Evolutionary conservation across 1,140 invertebrate species (phyloP), one percentile per base, ranked within the genome.

Genomic region (Zaprionus inermis): DNA sequence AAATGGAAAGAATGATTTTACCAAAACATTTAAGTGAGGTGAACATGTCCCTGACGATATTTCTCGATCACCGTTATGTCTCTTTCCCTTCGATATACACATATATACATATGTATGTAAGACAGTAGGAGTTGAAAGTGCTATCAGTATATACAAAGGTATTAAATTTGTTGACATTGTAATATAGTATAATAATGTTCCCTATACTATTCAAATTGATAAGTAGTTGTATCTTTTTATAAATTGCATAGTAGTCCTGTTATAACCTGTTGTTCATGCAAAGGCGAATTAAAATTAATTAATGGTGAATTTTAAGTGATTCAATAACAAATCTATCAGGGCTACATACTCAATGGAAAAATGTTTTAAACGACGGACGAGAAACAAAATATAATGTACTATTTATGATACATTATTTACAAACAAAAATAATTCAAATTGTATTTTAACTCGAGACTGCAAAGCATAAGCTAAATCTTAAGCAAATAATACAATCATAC

Each of bases 221-320:
- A 46, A 9, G 14, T 11, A 20, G 3, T 10, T 20, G 18, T 46
- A 18, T 20, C 16, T 20, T 22, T 12, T 49, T 49, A 18, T 22
- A 20, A 49, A 12, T 18, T 11, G 12, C 10, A 49, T 12, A 11
- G 11, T 12, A 12, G 20, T n/a, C 5, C 3, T 20, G 20, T 12
- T 49, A 10, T 12, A 9, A 22, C 44, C 44, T 18, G 44, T 49
- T 49, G 44, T 18, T 12, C 9, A 49, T 22, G 44, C 18, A 20
- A 16, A 44, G 38, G 6, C 9, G 38, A n/a, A 16, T 44, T 44
- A 16, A 49, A 16, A 9, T 32, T 18, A 55, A 16, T 38, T 10
- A 51, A 24, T 30, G 51, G 22, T 64, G n/a, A 30, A 20, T 41
- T 28, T 12, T 28, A 55, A 30, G 36, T 65, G 11, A 41, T 52